A percentile compares a stretch with the other conserved stretches of the same genome.
Evolutionary conservation across 2,888 invertebrate species (phyloP).

Genomic region (Torymus tubicola): DNA sequence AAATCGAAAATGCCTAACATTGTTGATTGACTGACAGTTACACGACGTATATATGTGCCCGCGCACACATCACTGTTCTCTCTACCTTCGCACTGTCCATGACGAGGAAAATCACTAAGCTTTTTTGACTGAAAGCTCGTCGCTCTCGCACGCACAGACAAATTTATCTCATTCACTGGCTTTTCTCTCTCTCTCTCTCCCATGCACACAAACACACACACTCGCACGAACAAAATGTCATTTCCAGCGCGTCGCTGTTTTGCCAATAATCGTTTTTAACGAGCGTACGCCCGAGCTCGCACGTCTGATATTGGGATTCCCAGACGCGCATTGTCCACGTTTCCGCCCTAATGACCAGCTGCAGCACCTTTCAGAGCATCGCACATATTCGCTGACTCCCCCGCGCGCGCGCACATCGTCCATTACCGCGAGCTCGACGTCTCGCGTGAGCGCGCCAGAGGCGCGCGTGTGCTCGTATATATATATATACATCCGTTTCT

Average conservation of each 20-base stretch:
- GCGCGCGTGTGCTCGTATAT: constrained; percentile 8
- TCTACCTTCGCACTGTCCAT: background rate
- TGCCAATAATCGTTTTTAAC: constrained; percentile 64
- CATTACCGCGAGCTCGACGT: background rate
- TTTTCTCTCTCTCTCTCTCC: too few relatives aligned
- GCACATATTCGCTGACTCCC: background rate
- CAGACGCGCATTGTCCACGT: constrained; percentile 57
- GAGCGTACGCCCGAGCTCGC: constrained; percentile 56
- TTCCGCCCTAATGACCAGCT: constrained; percentile 43
- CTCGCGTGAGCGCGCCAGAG: constrained; percentile 1
- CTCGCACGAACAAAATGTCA: constrained; percentile 25
- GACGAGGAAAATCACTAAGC: constrained; percentile 22
- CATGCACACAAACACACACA: too few relatives aligned
- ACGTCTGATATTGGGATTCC: constrained; percentile 63
- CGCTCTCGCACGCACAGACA: background rate
- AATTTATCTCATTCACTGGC: too few relatives aligned
- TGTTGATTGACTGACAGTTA: too few relatives aligned
- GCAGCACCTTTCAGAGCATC: constrained; percentile 32
- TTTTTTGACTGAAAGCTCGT: constrained; percentile 28
- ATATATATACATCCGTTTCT: constrained; percentile 30
- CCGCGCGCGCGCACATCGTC: background rate
- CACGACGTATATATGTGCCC: too few relatives aligned
- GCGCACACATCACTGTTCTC: too few relatives aligned
- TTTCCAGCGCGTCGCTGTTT: constrained; percentile 26
- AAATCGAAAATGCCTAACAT: too few relatives aligned